Percentiles rank a stretch among this genome's conserved stretches.
Conservation (phyloP, 2,797 vertebrate species). For the Galaxias olidus region DNA sequence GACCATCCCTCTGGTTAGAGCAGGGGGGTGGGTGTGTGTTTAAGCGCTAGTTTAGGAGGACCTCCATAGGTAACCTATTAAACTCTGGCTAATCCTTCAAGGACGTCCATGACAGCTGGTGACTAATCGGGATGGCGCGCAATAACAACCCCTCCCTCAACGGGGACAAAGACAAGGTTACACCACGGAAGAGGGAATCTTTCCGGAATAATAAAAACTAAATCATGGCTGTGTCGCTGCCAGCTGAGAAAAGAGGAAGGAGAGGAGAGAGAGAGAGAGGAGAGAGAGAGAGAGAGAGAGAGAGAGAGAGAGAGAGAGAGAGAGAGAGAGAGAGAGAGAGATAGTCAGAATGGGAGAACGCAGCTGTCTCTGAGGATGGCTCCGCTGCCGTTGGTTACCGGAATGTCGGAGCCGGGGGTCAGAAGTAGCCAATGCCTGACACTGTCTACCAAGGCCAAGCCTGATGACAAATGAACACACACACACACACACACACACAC, state of each 20-base stretch:
- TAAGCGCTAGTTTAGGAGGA: background rate
- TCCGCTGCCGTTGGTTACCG: background rate
- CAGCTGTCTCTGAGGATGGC: conserved; percentile 8
- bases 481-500: no score
- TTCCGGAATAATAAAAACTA: background rate
- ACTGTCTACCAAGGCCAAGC: conserved; percentile 29
- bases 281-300: background rate
- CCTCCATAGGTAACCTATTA: conserved; percentile 64
- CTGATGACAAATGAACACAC: no score
- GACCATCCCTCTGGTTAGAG: no score
- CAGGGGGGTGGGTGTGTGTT: no score
- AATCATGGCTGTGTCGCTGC: background rate
- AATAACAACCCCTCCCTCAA: no score
- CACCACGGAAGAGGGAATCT: background rate
- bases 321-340: conserved; percentile 13
- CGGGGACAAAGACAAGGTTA: background rate
- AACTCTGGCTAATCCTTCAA: conserved; percentile 32
- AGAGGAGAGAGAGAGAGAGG: background rate
- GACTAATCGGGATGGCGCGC: no score
- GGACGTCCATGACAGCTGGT: no score
- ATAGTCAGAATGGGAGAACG: conserved; percentile 7
- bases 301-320: conserved; percentile 9
- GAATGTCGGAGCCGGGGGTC: conserved; percentile 57
- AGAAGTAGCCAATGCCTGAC: conserved; percentile 54
- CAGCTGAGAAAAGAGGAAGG: background rate